Conservation (phyloP, 1,140 invertebrate genomes). For the Hydropsyche tenuis region DNA sequence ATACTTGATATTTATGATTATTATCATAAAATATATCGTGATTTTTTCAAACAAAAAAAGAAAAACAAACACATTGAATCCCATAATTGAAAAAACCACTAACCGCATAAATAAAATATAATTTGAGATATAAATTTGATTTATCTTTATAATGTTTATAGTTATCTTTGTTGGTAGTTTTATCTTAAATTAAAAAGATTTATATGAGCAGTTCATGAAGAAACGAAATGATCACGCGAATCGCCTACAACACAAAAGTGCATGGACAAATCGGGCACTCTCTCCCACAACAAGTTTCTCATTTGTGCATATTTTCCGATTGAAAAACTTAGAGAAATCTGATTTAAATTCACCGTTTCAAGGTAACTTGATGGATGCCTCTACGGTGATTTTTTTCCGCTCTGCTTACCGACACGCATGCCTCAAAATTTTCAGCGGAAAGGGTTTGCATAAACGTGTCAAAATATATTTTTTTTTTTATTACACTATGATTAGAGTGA, state of each 20-base stretch:
- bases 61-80: too few relatives aligned
- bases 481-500: neutral
- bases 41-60: too few relatives aligned
- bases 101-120: too few relatives aligned
- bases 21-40: too few relatives aligned
- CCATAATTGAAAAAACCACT: too few relatives aligned
- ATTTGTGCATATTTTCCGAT: conserved; percentile 34
- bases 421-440: conserved; percentile 23
- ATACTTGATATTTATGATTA: too few relatives aligned
- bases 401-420: conserved; percentile 25
- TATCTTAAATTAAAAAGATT: neutral
- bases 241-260: conserved; percentile 30
- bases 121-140: too few relatives aligned
- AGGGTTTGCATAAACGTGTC: neutral
- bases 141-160: too few relatives aligned
- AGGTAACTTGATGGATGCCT: conserved; percentile 13
- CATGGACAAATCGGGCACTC: conserved; percentile 13
- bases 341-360: conserved; percentile 32
- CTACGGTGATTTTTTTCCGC: conserved; percentile 31
- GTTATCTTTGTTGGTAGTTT: too few relatives aligned
- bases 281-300: conserved; percentile 28
- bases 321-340: conserved; percentile 34
- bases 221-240: conserved; percentile 29
- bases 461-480: too few relatives aligned
- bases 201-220: neutral